A percentile compares a stretch with the other conserved stretches of the same genome.
phyloP scores from a whole-genome alignment of 2,113 vertebrate species.

The Oncorhynchus tshawytscha region DNA sequence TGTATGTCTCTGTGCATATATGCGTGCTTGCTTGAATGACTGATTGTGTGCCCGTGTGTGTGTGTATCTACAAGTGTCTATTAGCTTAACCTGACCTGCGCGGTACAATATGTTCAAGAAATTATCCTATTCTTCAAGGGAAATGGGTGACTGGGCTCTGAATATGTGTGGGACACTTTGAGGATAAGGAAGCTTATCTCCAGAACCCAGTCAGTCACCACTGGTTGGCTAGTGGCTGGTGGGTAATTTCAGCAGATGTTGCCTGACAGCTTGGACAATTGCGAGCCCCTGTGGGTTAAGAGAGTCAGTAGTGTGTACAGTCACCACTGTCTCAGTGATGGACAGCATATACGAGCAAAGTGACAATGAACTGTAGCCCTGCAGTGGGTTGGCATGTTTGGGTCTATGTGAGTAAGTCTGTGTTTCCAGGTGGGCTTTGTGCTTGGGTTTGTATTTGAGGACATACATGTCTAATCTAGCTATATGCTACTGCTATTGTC shows the following conservation, averaged over 20 bases:
- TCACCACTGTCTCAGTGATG: constrained; percentile 68
- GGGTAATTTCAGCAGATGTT: constrained; percentile 72
- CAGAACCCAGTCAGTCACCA: constrained; percentile 47
- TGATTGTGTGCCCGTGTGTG: constrained; percentile 24
- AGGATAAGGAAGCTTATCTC: constrained; percentile 38
- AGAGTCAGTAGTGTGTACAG: constrained; percentile 54
- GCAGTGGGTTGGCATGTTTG: constrained; percentile 58
- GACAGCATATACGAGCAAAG: constrained; percentile 73
- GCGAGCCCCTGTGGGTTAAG: constrained; percentile 68
- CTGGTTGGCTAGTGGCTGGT: constrained; percentile 65
- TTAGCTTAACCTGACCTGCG: not conserved
- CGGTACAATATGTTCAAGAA: not conserved
- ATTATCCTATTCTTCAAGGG: not conserved
- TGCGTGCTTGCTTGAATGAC: not conserved
- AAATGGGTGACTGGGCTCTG: constrained; percentile 5
- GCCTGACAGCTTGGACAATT: constrained; percentile 71
- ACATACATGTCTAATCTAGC: not conserved
- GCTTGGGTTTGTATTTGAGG: constrained; percentile 39
- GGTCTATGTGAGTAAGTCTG: constrained; percentile 59
- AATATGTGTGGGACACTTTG: not conserved
- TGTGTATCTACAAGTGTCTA: not conserved
- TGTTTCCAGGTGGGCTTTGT: constrained; percentile 15
- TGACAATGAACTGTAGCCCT: constrained; percentile 67
- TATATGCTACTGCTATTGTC: not conserved
- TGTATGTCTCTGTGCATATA: constrained; percentile 17